Base-by-base conservation (phyloP, 2,888 invertebrate species). In the Melinaea menophilus region DNA sequence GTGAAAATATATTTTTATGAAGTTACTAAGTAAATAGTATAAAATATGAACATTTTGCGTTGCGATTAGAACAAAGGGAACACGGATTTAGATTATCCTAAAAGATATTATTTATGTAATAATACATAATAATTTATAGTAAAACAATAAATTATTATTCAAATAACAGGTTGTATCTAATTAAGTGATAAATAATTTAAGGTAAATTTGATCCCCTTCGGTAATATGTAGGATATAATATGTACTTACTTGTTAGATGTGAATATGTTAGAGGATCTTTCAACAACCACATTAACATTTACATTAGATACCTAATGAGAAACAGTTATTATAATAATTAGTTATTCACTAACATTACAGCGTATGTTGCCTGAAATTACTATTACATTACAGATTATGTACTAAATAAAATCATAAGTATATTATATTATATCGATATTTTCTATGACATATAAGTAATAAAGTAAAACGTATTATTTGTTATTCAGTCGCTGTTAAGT, bases 401-500 rank as follows among this genome's bases (percentile, higher is more conserved):
- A 1, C 1, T 22, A 22, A 22, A 1, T 22, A 22, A 22, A 22
- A 22, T n/a, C n/a, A n/a, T n/a, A n/a, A n/a, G n/a, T n/a, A 48
- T 5, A 48, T 48, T 0, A 13, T 35, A 35, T 35, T 35, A 5
- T 35, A 35, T 35, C 4, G 1, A 35, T 35, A 35, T 2, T 37
- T 37, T 5, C 1, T 37, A 37, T 37, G 1, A 37, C 4, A 37
- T 37, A 0, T 37, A 7, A 2, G 2, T 37, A 37, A 7, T 37
- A 37, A 37, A 37, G 37, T 2, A 5, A 5, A 37, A 37, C 1
- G 7, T 9, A 41, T 41, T 41, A 3, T 41, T 9, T 22, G 22
- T 9, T 41, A 41, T 35, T 12, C 31, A 7, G 12, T 5, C 5
- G 57, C 22, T 34, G 60, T 47, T 45, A 80, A 79, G 51, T 88